Evolutionary conservation across 37 sponge, comb jelly and placozoan genomes (phyloP).

Genomic region (Ianthella basta): DNA sequence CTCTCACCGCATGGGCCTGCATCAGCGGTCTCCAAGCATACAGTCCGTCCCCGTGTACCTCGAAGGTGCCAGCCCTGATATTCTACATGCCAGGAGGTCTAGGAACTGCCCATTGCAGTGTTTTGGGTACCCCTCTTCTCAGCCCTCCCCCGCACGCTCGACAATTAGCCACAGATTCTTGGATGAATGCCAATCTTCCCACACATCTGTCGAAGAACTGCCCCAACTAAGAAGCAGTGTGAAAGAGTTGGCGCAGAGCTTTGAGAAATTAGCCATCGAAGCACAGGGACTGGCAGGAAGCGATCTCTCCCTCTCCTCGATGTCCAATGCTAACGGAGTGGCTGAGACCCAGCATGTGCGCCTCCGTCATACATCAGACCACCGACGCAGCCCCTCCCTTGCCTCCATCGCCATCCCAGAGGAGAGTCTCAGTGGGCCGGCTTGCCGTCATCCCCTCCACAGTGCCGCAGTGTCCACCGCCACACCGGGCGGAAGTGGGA

Average conservation of each 20-base stretch:
- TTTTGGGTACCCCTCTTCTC: not conserved
- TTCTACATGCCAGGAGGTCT: too few relatives aligned
- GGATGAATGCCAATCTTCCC: too few relatives aligned
- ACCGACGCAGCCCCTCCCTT: slow-evolving; percentile 15
- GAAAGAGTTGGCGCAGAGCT: slow-evolving; percentile 19
- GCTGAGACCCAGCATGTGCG: not conserved
- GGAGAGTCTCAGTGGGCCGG: not conserved
- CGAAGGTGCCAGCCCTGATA: not conserved
- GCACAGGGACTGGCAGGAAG: not conserved
- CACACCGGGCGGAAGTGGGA: too few relatives aligned
- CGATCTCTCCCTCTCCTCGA: not conserved
- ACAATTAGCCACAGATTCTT: too few relatives aligned
- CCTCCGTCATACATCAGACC: not conserved
- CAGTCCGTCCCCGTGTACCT: slow-evolving; percentile 17
- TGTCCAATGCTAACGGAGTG: not conserved
- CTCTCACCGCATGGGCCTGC: not conserved
- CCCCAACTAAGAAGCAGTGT: slow-evolving; percentile 1
- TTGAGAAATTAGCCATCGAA: slow-evolving; percentile 1
- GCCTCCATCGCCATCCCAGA: not conserved
- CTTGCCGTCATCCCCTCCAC: too few relatives aligned
- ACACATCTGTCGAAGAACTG: not conserved
- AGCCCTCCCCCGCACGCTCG: too few relatives aligned
- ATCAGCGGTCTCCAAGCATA: slow-evolving; percentile 21
- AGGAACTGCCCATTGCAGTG: slow-evolving; percentile 11
- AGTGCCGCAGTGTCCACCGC: too few relatives aligned